Percentiles rank a stretch among this genome's conserved stretches.
Evolutionary conservation across 1,140 invertebrate species (phyloP).

Genomic region (Frieseomelitta varia): DNA sequence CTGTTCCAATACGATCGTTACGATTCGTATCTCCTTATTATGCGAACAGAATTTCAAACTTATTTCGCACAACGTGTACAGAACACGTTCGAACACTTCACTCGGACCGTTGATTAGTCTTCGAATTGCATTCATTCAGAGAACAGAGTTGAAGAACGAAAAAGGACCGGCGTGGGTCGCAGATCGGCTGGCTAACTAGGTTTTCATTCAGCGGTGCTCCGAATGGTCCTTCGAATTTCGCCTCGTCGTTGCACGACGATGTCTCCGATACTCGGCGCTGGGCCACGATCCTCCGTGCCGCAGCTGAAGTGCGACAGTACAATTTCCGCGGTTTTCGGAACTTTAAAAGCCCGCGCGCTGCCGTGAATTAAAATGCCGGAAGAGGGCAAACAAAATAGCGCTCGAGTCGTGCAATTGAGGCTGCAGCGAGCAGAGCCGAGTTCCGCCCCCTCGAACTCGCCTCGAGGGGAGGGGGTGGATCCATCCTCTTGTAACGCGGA

Average conservation of each 20-base stretch:
- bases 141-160: neutral
- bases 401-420: conserved; percentile 57
- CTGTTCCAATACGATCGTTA: neutral
- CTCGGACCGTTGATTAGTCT: neutral
- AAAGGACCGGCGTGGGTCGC: neutral
- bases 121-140: neutral
- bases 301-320: conserved; percentile 47
- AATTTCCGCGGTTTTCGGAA: conserved; percentile 58
- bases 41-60: neutral
- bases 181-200: neutral
- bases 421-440: neutral
- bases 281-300: neutral
- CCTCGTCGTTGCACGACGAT: neutral
- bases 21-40: neutral
- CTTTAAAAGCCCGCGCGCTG: conserved; percentile 56
- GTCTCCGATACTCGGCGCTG: neutral
- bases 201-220: neutral
- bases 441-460: conserved; percentile 9
- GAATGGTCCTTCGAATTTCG: conserved; percentile 20
- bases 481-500: neutral
- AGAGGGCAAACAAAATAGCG: conserved; percentile 64
- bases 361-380: conserved; percentile 62
- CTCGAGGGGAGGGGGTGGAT: neutral
- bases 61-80: neutral
- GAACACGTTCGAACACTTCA: neutral